A percentile compares a stretch with the other conserved stretches of the same genome.
Conservation (phyloP, 2,797 vertebrate genomes). For the Tapirus indicus region DNA sequence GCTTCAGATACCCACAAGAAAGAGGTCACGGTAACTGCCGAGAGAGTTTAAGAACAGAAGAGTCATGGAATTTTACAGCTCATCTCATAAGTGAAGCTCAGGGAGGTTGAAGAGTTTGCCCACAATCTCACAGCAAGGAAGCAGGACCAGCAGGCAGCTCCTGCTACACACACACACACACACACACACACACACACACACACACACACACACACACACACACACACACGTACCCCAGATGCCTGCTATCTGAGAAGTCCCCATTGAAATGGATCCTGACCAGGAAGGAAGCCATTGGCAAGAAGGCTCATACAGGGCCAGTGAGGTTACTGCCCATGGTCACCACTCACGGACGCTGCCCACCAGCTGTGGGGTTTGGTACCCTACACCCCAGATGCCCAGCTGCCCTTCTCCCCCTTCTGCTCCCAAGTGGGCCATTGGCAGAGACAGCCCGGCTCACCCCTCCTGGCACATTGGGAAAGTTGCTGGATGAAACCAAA, state of each 20-base stretch:
- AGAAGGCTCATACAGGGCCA: neutral
- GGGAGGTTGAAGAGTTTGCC: slow-evolving; percentile 17
- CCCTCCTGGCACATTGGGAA: neutral
- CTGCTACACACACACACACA: neutral
- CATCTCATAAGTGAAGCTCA: neutral
- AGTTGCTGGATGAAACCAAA: slow-evolving; percentile 12
- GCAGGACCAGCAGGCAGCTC: neutral
- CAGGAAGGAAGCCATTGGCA: neutral
- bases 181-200: too few relatives aligned
- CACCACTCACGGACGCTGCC: neutral
- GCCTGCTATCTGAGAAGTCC: neutral
- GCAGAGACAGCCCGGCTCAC: neutral
- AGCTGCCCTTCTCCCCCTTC: neutral
- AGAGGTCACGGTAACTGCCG: neutral
- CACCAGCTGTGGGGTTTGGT: neutral
- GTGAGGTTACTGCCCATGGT: neutral
- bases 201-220: too few relatives aligned
- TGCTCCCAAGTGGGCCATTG: neutral
- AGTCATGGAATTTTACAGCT: neutral
- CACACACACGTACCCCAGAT: accelerated
- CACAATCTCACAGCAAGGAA: neutral
- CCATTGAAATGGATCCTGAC: neutral
- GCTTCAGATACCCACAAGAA: neutral
- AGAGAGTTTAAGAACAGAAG: slow-evolving; percentile 1
- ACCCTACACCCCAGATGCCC: neutral